phyloP scores from a whole-genome alignment of 2,113 vertebrate species.

The Lutjanus erythropterus region DNA sequence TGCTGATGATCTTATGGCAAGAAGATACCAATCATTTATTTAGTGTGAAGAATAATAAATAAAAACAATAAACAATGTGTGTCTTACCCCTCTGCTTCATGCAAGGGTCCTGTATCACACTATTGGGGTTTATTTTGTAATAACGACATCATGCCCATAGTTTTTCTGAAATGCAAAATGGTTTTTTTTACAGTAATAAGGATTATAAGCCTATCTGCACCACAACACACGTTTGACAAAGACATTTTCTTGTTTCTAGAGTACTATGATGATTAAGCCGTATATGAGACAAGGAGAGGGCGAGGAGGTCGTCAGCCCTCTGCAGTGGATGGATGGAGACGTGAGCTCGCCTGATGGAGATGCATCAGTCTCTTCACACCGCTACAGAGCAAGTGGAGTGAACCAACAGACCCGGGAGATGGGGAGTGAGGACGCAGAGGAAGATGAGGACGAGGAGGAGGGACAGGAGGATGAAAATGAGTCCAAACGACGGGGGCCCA shows the following conservation, averaged over 20 bases:
- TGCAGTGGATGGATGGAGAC: conserved; percentile 88
- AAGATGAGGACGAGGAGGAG: conserved; percentile 84
- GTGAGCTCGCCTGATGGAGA: conserved; percentile 87
- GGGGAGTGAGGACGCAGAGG: conserved; percentile 78
- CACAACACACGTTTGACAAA: background rate
- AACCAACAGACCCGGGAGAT: conserved; percentile 78
- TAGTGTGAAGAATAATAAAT: no score
- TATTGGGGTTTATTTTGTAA: no score
- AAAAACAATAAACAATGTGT: background rate
- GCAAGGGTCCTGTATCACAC: no score
- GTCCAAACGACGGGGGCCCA: conserved; percentile 93
- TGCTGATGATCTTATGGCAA: background rate
- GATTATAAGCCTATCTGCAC: background rate
- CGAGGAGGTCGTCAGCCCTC: conserved; percentile 85
- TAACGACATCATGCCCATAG: background rate
- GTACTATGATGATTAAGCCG: conserved; percentile 88
- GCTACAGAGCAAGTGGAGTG: conserved; percentile 56
- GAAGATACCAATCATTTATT: background rate
- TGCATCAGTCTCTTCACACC: conserved; percentile 32
- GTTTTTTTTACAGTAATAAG: background rate
- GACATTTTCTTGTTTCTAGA: conserved; percentile 67
- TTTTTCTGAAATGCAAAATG: background rate
- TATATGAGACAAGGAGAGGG: conserved; percentile 85
- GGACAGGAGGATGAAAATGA: conserved; percentile 86
- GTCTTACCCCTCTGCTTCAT: no score